Evolutionary conservation across 2,113 vertebrate species (phyloP), one percentile per base, ranked within the genome.

Genomic region (Calidris pygmaea): DNA sequence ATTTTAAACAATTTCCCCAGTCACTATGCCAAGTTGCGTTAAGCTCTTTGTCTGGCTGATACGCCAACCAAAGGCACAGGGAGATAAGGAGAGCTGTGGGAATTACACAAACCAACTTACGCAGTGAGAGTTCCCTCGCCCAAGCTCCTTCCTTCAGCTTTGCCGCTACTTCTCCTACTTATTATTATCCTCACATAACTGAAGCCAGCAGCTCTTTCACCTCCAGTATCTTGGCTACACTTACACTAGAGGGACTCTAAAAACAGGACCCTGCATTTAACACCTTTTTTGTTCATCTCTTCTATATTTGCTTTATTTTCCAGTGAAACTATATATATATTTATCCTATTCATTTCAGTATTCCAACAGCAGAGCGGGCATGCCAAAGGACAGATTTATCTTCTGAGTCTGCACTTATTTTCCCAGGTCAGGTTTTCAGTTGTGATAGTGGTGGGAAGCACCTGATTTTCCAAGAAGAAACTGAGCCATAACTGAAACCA

Each of bases 1-100:
- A 96, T 93, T 92, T 96, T 91, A 71, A 93, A 80, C 95, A 34
- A 41, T 94, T 96, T 90, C 95, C 95, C 94, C 80, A 67, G 87
- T 55, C 58, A 1, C 92, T 48, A 20, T 91, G 94, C 97, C 96
- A 95, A 94, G 96, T 82, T 50, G 87, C 4, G 62, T 94, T 97
- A 95, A 96, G 93, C 96, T 68, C 96, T 97, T 97, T 96, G 96
- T 97, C 96, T 96, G 94, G 47, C 94, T 96, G 96, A 96, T 96
- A 95, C 35, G 85, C 97, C 97, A 96, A 93, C 79, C 94, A 93
- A 93, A 96, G 95, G 96, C 96, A 76, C 85, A 6, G 92, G 37
- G 81, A 97, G 97, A 97, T 97, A 97, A 97, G 97, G 68, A 83
- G 85, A 85, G 94, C 97, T 74, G 37, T 41, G 97, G 97, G 97